phyloP scores from a whole-genome alignment of 2,888 invertebrate genomes.

The Charanyca ferruginea region DNA sequence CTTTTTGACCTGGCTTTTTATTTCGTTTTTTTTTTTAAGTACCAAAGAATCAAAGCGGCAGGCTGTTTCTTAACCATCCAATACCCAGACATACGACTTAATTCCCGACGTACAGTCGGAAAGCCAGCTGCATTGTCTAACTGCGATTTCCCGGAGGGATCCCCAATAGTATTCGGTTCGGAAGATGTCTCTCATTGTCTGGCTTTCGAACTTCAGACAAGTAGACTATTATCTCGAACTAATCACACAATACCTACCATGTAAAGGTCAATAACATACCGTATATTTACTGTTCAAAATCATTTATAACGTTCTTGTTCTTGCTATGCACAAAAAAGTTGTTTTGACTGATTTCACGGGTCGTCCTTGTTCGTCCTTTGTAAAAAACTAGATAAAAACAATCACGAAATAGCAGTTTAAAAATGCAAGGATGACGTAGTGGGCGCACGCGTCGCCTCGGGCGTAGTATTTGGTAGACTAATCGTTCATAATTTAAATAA shows the following conservation, averaged over 20 bases:
- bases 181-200: constrained; percentile 73
- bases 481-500: constrained; percentile 81
- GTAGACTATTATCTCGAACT: constrained; percentile 42
- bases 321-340: constrained; percentile 56
- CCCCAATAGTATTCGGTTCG: constrained; percentile 76
- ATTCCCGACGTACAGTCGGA: constrained; percentile 67
- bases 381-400: constrained; percentile 70
- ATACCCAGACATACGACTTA: constrained; percentile 33
- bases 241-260: constrained; percentile 31
- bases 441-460: constrained; percentile 72
- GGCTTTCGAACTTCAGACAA: constrained; percentile 39
- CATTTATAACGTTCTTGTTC: constrained; percentile 43
- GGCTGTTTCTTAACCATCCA: constrained; percentile 7
- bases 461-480: constrained; percentile 72
- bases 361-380: constrained; percentile 74
- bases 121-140: constrained; percentile 71
- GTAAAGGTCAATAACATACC: constrained; percentile 59
- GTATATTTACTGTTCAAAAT: constrained; percentile 43
- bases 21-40: not conserved
- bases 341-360: constrained; percentile 57
- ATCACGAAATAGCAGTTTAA: constrained; percentile 71
- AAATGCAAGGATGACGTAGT: constrained; percentile 76
- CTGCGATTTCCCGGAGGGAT: constrained; percentile 77
- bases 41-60: constrained; percentile 17
- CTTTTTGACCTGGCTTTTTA: constrained; percentile 5